Evolutionary conservation across 2,113 vertebrate species (phyloP), one percentile per base, ranked within the genome.

Genomic region (Eudyptes chrysolophus): DNA sequence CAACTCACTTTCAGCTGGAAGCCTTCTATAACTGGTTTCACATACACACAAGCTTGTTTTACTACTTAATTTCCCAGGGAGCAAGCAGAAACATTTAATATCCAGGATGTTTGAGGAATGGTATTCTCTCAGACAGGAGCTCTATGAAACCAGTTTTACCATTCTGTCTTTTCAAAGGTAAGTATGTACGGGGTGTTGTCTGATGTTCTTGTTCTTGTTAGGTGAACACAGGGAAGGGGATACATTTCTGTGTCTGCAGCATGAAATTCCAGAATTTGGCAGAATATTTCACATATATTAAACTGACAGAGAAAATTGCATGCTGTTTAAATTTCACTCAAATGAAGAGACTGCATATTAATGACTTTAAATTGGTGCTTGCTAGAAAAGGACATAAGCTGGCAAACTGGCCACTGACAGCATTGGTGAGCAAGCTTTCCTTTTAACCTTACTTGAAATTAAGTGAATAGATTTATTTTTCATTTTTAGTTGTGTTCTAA

Each of bases 121-220:
- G 16, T 57, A 3, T 71, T 86, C 52, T 89, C 77, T 91, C 77
- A 94, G 93, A 89, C 48, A 64, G 52, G 40, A 91, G 13, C 64
- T 80, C 29, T 16, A 79, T 65, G 64, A 84, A 97, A 97, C 89
- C 87, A 85, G 92, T 94, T 94, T 69, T 78, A 76, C 92, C 38
- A 48, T 96, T 87, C 42, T 82, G 49, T 34, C 51, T 88, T 96
- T 95, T 69, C 91, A 95, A 92, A 93, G 87, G 44, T 46, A 92
- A 68, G 46, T 54, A 36, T 27, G 40, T 54, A 11, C 4, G 5
- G 58, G 55, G 68, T 71, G 62, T 78, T 96, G 75, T 81, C 89
- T 90, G 77, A 64, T 88, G 60, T 68, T 89, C 44, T 32, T 66
- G 20, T 75, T 85, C 46, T 87, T 78, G 32, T 57, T 64, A 88